Conservation (phyloP, 2,888 invertebrate species). For the Andricus quercusramuli region DNA sequence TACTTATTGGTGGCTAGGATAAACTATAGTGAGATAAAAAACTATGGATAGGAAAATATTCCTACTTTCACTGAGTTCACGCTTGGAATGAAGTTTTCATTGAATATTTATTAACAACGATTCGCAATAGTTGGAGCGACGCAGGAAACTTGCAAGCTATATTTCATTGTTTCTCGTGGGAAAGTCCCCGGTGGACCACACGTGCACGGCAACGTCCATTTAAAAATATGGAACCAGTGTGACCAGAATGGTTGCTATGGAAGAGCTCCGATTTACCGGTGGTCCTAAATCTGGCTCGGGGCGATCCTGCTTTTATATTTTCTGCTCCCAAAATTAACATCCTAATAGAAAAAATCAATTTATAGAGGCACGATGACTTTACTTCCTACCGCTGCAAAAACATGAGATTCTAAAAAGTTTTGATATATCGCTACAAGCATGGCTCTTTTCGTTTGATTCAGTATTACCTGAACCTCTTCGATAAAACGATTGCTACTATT, state of each 20-base stretch:
- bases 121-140: slow-evolving; percentile 31
- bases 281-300: slow-evolving; percentile 71
- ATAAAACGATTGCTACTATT: slow-evolving; percentile 2
- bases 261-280: slow-evolving; percentile 74
- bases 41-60: slow-evolving; percentile 36
- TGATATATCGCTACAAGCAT: slow-evolving; percentile 15
- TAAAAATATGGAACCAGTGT: slow-evolving; percentile 79
- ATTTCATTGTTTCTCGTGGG: not conserved
- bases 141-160: slow-evolving; percentile 7
- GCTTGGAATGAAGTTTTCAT: slow-evolving; percentile 38
- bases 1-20: slow-evolving; percentile 29
- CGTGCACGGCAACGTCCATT: slow-evolving; percentile 73
- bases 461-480: not conserved
- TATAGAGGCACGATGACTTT: slow-evolving; percentile 15
- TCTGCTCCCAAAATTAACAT: not conserved
- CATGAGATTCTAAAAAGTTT: slow-evolving; percentile 27
- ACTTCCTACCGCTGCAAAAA: not conserved
- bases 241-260: slow-evolving; percentile 79
- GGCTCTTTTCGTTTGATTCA: slow-evolving; percentile 7
- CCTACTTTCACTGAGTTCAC: slow-evolving; percentile 42
- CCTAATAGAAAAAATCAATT: not conserved
- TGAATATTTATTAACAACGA: slow-evolving; percentile 9
- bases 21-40: slow-evolving; percentile 33
- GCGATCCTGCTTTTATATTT: slow-evolving; percentile 61
- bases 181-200: slow-evolving; percentile 74